Base-by-base conservation (phyloP, 1,140 invertebrate species). In the Trichoplusia ni region DNA sequence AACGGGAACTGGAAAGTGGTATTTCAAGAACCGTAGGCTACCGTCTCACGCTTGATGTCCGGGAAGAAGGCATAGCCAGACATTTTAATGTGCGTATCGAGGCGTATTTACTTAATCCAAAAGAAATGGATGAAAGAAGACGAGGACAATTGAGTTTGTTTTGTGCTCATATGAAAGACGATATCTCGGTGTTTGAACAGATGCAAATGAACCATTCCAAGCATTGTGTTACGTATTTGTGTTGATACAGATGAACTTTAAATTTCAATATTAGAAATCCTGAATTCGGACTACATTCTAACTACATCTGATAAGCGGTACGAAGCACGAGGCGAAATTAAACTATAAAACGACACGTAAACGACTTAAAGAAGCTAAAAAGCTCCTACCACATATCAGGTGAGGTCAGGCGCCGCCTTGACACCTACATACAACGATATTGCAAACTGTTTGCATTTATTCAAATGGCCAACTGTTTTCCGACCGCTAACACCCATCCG, bases 1-100 rank as follows among this genome's bases (percentile, higher is more conserved):
- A 78, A 66, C 27, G 54, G 67, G 69, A 68, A 61, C 42, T 67
- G 56, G 63, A 63, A 71, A 73, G 71, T 67, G 53, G 69, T 63
- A 60, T 69, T 40, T 54, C 51, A 31, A 54, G 51, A 29, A 25
- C 19, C 21, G 21, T 25, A 37, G 51, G 51, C 27, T 38, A 23
- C 51, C 16, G 33, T 37, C 33, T 37, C 18, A 54, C 21, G 35
- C 19, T 51, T 35, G 13, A 9, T 16, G 23, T 7, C 16, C 44
- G 44, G 40, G 40, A 42, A 42, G 18, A 42, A n/a, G n/a, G n/a
- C n/a, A n/a, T n/a, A n/a, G n/a, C n/a, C n/a, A n/a, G n/a, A n/a
- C n/a, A n/a, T n/a, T n/a, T n/a, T n/a, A n/a, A n/a, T n/a, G n/a
- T n/a, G n/a, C n/a, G n/a, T n/a, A 40, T 8, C 14, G 25, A 5